Conservation (phyloP, 2,113 vertebrate genomes). For the Labeo catla region DNA sequence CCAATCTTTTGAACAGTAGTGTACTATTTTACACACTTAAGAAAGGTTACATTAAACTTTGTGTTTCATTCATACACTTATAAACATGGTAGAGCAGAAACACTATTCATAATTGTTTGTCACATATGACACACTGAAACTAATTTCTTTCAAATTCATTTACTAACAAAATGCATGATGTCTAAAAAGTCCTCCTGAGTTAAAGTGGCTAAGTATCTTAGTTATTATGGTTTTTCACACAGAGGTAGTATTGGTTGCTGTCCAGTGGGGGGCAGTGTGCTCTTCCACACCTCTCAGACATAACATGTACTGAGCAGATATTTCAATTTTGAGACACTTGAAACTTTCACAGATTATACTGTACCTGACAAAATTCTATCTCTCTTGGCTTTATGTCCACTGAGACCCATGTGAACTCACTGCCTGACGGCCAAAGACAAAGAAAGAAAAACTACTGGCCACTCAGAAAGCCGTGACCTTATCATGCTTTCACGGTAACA, state of each 20-base stretch:
- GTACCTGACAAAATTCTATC: conserved; percentile 21
- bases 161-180: neutral
- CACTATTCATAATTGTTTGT: neutral
- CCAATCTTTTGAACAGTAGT: neutral
- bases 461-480: conserved; percentile 40
- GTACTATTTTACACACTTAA: neutral
- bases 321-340: conserved; percentile 14
- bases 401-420: neutral
- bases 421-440: neutral
- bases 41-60: neutral
- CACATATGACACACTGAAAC: neutral
- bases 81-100: neutral
- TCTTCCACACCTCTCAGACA: conserved; percentile 30
- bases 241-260: neutral
- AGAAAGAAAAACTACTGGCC: neutral
- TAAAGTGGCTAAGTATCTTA: neutral
- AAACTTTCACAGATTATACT: conserved; percentile 31
- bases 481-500: conserved; percentile 35
- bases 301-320: conserved; percentile 7
- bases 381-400: conserved; percentile 7
- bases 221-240: neutral
- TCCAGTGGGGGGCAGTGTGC: conserved; percentile 56
- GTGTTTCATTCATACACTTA: neutral
- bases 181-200: neutral
- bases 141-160: neutral